These are phyloP conservation scores for Apodemia zela DNA, from an alignment of 2,888 invertebrate species.

Conservation along the genomic window DNA sequence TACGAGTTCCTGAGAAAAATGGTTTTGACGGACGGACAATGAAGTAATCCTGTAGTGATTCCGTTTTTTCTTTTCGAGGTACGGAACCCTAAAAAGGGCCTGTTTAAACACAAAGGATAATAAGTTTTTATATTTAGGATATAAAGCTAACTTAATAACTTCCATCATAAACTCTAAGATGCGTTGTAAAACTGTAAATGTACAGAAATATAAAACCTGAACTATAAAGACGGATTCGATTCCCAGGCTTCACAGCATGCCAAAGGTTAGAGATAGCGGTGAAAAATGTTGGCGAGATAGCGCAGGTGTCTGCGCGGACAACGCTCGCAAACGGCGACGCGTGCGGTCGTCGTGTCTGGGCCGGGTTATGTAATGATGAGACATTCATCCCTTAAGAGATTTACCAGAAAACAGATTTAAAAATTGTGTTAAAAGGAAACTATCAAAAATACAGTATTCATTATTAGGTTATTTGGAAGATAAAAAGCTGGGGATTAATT, in stretches of 20 bases:
- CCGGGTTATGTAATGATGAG: background rate
- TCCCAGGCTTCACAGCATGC: conserved; percentile 22
- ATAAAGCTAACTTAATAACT: background rate
- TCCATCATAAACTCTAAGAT: background rate
- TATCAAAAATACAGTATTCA: no score
- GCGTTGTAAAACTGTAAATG: conserved; percentile 10
- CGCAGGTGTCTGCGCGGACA: conserved; percentile 29
- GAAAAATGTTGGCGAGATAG: conserved; percentile 37
- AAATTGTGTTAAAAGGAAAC: no score
- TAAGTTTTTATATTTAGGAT: background rate
- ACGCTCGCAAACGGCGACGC: conserved; percentile 34
- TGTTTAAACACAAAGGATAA: no score
- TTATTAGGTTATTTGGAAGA: no score
- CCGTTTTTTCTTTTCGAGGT: no score
- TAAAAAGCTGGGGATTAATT: no score
- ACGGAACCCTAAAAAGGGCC: no score
- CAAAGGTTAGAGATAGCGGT: conserved; percentile 34
- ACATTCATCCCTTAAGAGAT: background rate
- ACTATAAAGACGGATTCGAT: conserved; percentile 22
- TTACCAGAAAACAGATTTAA: no score
- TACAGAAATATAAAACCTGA: conserved; percentile 17
- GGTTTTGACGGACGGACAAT: no score
- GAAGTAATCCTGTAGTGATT: no score
- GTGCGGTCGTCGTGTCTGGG: conserved; percentile 24
- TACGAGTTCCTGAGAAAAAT: no score